phyloP scores from a whole-genome alignment of 2,797 vertebrate genomes.

The Crypturellus tataupa region DNA sequence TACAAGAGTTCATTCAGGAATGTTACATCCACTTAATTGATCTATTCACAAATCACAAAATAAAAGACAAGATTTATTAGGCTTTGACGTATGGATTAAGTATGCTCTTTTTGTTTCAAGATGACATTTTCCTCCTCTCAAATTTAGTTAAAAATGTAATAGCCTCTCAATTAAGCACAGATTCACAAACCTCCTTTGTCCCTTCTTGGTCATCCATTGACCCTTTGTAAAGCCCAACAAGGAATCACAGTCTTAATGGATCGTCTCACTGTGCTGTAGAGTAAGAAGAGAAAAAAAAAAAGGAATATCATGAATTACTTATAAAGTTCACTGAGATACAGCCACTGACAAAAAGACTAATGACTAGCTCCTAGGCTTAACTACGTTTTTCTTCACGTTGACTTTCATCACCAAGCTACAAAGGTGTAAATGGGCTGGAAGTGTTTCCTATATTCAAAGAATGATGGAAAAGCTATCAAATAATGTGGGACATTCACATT shows the following conservation, averaged over 20 bases:
- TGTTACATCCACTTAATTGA: constrained; percentile 46
- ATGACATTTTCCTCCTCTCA: constrained; percentile 35
- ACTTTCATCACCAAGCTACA: constrained; percentile 8
- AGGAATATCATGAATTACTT: constrained; percentile 49
- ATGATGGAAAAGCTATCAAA: constrained; percentile 25
- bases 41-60: constrained; percentile 58
- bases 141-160: constrained; percentile 64
- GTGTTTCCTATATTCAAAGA: background rate
- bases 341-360: constrained; percentile 48
- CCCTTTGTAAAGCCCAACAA: constrained; percentile 59
- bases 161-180: constrained; percentile 42
- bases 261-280: background rate
- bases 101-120: constrained; percentile 58
- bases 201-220: constrained; percentile 48
- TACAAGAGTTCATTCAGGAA: constrained; percentile 58
- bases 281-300: background rate
- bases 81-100: constrained; percentile 46
- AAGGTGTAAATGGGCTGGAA: constrained; percentile 36
- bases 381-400: background rate
- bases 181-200: constrained; percentile 67
- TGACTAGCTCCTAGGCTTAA: constrained; percentile 29
- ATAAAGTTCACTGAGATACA: constrained; percentile 50
- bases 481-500: background rate
- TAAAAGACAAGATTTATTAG: constrained; percentile 59
- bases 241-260: constrained; percentile 54